phyloP scores from a whole-genome alignment of 2,888 invertebrate species.

The Eurytoma adleriae region DNA sequence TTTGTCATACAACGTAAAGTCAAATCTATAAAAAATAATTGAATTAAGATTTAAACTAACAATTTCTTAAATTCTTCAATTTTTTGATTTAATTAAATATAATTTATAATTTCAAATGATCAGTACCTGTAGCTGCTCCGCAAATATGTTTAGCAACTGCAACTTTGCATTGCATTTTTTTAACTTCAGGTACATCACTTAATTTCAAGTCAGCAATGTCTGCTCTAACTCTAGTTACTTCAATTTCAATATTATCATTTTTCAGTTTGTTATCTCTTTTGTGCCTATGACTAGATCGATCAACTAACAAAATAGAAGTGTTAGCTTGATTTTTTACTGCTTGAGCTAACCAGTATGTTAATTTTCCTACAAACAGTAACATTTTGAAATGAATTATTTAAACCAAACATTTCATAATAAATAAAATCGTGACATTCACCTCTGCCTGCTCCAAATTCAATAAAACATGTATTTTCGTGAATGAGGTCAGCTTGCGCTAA shows the following conservation, averaged over 20 bases:
- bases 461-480: conserved; percentile 82
- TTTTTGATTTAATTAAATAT: conserved; percentile 2
- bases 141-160: conserved; percentile 93
- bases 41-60: background rate
- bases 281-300: conserved; percentile 88
- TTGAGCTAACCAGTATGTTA: conserved; percentile 87
- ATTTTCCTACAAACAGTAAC: conserved; percentile 78
- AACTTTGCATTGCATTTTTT: conserved; percentile 76
- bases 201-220: conserved; percentile 89
- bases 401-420: conserved; percentile 15
- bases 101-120: background rate
- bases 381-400: background rate
- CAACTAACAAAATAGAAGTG: conserved; percentile 84
- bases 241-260: conserved; percentile 72
- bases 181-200: conserved; percentile 77
- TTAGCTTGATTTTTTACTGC: conserved; percentile 77
- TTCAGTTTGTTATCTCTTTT: conserved; percentile 85
- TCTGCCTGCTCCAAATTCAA: conserved; percentile 95
- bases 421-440: conserved; percentile 76
- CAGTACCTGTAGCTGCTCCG: conserved; percentile 88
- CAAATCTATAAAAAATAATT: conserved; percentile 78
- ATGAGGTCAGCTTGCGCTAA: conserved; percentile 81
- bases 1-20: conserved; percentile 83
- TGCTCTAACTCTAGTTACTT: conserved; percentile 83
- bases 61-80: conserved; percentile 7